phyloP scores from a whole-genome alignment of 2,888 invertebrate genomes.

The Drosophila subquinaria region DNA sequence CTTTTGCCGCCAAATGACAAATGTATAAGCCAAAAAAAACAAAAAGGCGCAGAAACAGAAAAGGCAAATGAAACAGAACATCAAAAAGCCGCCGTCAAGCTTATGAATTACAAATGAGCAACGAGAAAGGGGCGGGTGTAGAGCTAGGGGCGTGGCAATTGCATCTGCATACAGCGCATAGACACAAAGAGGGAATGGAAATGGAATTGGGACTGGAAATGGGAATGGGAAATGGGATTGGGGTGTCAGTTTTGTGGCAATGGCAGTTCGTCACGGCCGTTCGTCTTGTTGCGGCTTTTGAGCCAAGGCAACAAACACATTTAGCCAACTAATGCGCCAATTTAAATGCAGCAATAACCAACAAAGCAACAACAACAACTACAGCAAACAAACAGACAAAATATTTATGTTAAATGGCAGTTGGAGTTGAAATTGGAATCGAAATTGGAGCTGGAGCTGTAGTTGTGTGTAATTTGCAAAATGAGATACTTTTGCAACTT shows the following conservation, averaged over 20 bases:
- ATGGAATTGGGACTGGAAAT: neutral
- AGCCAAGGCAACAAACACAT: constrained; percentile 59
- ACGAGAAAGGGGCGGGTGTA: constrained; percentile 25
- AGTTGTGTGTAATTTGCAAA: constrained; percentile 69
- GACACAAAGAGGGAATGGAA: constrained; percentile 7
- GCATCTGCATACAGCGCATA: constrained; percentile 66
- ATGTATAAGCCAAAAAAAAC: constrained; percentile 36
- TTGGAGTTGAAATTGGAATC: constrained; percentile 58
- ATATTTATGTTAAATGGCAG: constrained; percentile 76
- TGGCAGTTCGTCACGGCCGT: constrained; percentile 63
- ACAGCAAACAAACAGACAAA: constrained; percentile 61
- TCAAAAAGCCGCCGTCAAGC: constrained; percentile 75
- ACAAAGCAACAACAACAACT: constrained; percentile 18
- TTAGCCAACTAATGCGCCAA: constrained; percentile 78
- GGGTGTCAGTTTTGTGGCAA: constrained; percentile 30
- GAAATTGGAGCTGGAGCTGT: constrained; percentile 35
- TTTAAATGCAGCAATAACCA: constrained; percentile 68
- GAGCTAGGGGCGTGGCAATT: constrained; percentile 59
- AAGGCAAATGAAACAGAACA: constrained; percentile 31
- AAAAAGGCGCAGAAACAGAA: no score
- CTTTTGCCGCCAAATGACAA: constrained; percentile 80
- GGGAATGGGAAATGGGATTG: constrained; percentile 1
- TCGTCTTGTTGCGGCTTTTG: constrained; percentile 59
- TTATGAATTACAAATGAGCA: constrained; percentile 79
- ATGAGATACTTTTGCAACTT: constrained; percentile 78